These are phyloP conservation scores for Piprites chloris DNA, from an alignment of 2,113 vertebrate genomes.

Conservation along the genomic window DNA sequence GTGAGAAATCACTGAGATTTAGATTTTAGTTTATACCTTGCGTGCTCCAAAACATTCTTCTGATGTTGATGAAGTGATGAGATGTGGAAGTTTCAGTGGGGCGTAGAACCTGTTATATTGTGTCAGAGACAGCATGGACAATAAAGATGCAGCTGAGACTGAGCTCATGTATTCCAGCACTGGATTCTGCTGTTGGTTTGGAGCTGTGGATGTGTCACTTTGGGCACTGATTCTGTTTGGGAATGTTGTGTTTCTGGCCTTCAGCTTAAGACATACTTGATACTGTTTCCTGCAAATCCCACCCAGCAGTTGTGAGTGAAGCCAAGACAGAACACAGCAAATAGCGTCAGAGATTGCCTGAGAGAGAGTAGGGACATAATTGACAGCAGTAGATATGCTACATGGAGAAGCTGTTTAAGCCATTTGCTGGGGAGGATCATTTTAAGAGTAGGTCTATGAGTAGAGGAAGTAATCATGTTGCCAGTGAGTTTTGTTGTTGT, in stretches of 20 bases:
- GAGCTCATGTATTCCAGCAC: neutral
- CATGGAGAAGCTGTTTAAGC: neutral
- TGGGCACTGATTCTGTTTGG: neutral
- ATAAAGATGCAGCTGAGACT: neutral
- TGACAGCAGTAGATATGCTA: neutral
- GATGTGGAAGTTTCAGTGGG: neutral
- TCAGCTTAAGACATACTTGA: neutral
- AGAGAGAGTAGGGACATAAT: neutral
- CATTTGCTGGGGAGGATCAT: neutral
- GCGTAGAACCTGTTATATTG: neutral
- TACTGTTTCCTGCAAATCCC: neutral
- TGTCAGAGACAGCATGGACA: rapidly evolving
- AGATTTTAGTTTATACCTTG: neutral
- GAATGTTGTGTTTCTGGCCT: neutral
- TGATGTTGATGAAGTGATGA: neutral
- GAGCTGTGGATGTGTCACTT: neutral
- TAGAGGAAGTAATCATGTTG: neutral
- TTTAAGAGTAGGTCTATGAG: neutral
- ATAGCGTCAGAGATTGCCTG: neutral
- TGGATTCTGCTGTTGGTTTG: neutral
- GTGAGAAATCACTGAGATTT: neutral
- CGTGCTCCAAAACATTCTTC: neutral
- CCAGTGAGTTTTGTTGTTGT: neutral
- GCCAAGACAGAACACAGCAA: neutral
- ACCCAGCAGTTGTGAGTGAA: neutral